Evolutionary conservation across 2,797 vertebrate genomes (phyloP), one percentile per base, ranked within the genome.

Genomic region (Manis pentadactyla): DNA sequence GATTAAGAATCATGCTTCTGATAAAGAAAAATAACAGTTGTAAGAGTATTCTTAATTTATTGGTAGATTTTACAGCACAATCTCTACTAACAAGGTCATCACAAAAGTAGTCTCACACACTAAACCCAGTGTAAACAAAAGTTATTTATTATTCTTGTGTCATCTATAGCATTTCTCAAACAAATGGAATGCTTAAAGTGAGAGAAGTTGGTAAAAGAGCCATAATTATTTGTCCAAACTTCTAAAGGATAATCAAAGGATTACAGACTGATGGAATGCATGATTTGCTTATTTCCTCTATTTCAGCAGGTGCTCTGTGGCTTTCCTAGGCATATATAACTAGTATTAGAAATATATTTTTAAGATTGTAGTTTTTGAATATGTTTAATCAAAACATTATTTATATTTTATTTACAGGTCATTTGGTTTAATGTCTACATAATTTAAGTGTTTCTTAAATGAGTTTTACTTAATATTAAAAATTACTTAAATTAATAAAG

Each of bases 181-280:
- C 66, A 79, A 69, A 59, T 55, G 42, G 31, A 82, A 57, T 88
- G 53, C 7, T 63, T 81, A 81, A 74, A 68, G 66, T 94, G 18
- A 95, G 39, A 73, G 49, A 78, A 57, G 4, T 53, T 46, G 73
- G 27, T 63, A 83, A 96, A 19, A 86, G 34, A 87, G 10, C 9
- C 53, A 25, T 69, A 66, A 37, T 66, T 88, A 92, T 69, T 89
- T 94, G 17, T 96, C 29, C 15, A 64, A 85, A 96, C 93, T 93
- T 39, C 13, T 39, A 85, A 93, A 15, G 78, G 23, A 64, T 87
- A 63, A 66, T 37, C 49, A 87, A 53, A 93, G 13, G 19, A 63
- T 75, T 92, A n/a, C 12, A 81, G 57, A 49, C 13, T 75, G 59
- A 88, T 93, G n/a, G 15, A 71, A 51, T 92, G 37, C 37, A 53